phyloP scores from a whole-genome alignment of 2,888 invertebrate species.

The Rhagium mordax region DNA sequence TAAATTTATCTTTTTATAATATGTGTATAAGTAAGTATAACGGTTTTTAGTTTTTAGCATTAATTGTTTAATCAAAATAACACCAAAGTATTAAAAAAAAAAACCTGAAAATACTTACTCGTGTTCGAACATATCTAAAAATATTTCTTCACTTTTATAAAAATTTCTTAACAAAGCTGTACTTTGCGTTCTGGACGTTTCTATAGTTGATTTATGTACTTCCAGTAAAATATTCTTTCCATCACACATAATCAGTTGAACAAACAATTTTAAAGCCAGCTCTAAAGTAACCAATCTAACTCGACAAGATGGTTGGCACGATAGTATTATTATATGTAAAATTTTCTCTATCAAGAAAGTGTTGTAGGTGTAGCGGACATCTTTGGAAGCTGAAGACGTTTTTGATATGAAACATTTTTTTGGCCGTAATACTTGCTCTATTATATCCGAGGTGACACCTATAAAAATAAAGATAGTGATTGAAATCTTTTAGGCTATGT shows the following conservation, averaged over 20 bases:
- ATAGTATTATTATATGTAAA: constrained; percentile 85
- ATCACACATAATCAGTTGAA: constrained; percentile 76
- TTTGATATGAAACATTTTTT: constrained; percentile 64
- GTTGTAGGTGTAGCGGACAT: constrained; percentile 79
- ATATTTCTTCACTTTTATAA: constrained; percentile 98
- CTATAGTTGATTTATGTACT: constrained; percentile 78
- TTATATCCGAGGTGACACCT: constrained; percentile 88
- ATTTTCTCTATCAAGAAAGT: constrained; percentile 86
- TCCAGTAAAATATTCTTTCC: constrained; percentile 78
- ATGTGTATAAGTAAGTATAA: too few species aligned
- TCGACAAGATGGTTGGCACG: constrained; percentile 91
- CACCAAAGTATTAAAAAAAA: too few species aligned
- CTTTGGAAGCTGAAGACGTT: constrained; percentile 59
- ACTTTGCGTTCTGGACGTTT: constrained; percentile 84
- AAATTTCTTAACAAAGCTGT: constrained; percentile 90
- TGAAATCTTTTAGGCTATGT: too few species aligned
- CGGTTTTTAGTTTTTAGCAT: not conserved
- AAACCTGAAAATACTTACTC: constrained; percentile 76
- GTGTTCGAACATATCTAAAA: constrained; percentile 98
- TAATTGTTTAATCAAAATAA: not conserved
- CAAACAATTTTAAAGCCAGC: constrained; percentile 85
- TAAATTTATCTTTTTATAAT: not conserved
- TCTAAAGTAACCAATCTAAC: constrained; percentile 95
- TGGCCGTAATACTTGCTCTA: constrained; percentile 84
- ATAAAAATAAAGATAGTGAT: constrained; percentile 51